These are phyloP conservation scores for Lophius piscatorius DNA, from an alignment of 2,113 vertebrate species.

Conservation along the genomic window DNA sequence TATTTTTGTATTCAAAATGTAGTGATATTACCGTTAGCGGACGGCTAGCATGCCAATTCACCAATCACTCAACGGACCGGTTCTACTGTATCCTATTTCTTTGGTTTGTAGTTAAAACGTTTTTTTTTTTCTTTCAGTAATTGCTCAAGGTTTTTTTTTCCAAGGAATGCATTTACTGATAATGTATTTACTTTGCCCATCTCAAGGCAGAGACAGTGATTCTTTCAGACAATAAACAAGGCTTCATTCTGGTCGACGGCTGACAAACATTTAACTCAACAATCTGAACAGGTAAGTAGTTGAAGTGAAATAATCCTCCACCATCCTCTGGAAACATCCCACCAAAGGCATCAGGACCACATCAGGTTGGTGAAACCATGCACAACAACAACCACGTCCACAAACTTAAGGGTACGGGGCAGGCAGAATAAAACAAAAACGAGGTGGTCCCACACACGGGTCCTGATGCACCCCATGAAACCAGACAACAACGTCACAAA, in stretches of 20 bases:
- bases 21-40: too few species aligned
- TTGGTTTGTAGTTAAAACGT: constrained; percentile 3
- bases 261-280: constrained; percentile 35
- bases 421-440: constrained; percentile 53
- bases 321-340: constrained; percentile 1
- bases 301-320: constrained; percentile 1
- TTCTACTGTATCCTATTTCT: constrained; percentile 22
- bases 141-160: not conserved
- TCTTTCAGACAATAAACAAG: constrained; percentile 8
- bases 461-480: constrained; percentile 64
- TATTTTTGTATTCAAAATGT: too few species aligned
- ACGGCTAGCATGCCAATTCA: constrained; percentile 15
- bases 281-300: constrained; percentile 28
- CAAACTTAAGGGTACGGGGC: constrained; percentile 54
- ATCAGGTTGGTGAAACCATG: constrained; percentile 54
- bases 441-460: constrained; percentile 42
- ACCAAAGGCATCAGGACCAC: constrained; percentile 15
- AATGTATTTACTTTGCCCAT: not conserved
- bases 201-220: not conserved
- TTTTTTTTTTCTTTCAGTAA: not conserved
- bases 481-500: constrained; percentile 62
- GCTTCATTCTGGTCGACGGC: constrained; percentile 40
- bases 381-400: constrained; percentile 58
- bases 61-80: not conserved
- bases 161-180: not conserved